Evolutionary conservation across 2,113 vertebrate genomes (phyloP).

Genomic region (Channa maculata): DNA sequence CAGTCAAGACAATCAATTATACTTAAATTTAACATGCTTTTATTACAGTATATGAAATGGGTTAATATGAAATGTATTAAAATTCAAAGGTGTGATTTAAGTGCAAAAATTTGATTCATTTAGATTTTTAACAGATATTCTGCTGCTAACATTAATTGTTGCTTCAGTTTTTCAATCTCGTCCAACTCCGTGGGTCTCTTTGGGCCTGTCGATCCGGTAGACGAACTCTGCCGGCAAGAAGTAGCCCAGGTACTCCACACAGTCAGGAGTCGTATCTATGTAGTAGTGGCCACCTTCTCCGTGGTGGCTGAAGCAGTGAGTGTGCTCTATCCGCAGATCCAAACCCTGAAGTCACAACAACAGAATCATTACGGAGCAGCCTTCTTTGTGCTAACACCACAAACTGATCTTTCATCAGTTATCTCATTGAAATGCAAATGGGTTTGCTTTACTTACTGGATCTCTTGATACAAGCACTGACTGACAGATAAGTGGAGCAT

Average conservation of each 20-base stretch:
- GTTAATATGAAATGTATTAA: neutral
- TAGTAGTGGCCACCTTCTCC: slow-evolving; percentile 98
- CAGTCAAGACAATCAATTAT: too few relatives aligned
- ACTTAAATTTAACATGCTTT: neutral
- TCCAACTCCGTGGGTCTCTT: slow-evolving; percentile 86
- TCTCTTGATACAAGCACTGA: slow-evolving; percentile 95
- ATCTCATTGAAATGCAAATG: neutral
- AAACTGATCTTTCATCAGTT: neutral
- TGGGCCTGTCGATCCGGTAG: slow-evolving; percentile 92
- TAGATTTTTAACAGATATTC: too few relatives aligned
- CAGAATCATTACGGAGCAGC: neutral
- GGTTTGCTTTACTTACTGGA: slow-evolving; percentile 86
- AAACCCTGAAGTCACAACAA: slow-evolving; percentile 85
- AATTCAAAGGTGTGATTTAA: neutral
- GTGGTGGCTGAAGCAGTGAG: slow-evolving; percentile 94
- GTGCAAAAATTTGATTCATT: neutral
- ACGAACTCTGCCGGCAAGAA: slow-evolving; percentile 91
- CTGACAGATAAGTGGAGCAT: slow-evolving; percentile 93
- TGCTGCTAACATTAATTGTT: neutral
- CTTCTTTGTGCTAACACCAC: neutral
- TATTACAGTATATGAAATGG: slow-evolving; percentile 1
- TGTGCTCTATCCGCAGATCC: slow-evolving; percentile 94
- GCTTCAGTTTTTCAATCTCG: slow-evolving; percentile 79
- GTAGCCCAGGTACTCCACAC: slow-evolving; percentile 92
- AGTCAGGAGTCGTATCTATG: slow-evolving; percentile 92